Evolutionary conservation across 2,113 vertebrate genomes (phyloP), one percentile per base, ranked within the genome.

Genomic region (Ammodytes marinus): DNA sequence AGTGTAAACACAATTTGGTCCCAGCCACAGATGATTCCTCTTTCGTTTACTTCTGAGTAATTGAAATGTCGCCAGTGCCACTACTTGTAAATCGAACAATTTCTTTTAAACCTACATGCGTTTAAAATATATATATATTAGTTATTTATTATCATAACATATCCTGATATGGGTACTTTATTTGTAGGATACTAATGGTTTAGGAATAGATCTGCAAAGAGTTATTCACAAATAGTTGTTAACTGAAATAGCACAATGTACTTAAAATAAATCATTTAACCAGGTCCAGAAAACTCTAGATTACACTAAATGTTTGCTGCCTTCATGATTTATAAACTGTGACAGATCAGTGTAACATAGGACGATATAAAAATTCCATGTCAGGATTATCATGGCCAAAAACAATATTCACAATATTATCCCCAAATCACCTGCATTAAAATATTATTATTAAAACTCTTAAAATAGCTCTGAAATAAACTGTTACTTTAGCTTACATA

Each of bases 1-100:
- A 88, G 60, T 80, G 66, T 80, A 68, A 82, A 85, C 52, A 88
- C 7, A 61, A n/a, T 40, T 27, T 8, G 13, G 2, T 43, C 13
- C 0, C 42, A 5, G 8, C 59, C 12, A 27, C 4, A 50, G 12
- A 3, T 17, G 5, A 0, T 8, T 14, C 7, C 2, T 4, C 9
- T 42, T 47, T 49, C 1, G 2, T 3, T 15, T 37, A 17, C 0
- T 12, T n/a, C 3, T n/a, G 7, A 37, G n/a, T 39, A 3, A 13
- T 42, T 7, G 6, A 6, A n/a, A 43, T 12, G 2, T 54, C 49
- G 2, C 5, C 43, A n/a, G 1, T 54, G 2, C 5, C 43, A n/a
- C 2, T n/a, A 40, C 4, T 45, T 12, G 17, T 59, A 4, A 74
- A 69, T 27, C 27, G 27, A 27, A 27, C 27, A 27, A 27, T 27